Conservation (phyloP, 2,888 invertebrate species). For the Lasius fuliginosus region DNA sequence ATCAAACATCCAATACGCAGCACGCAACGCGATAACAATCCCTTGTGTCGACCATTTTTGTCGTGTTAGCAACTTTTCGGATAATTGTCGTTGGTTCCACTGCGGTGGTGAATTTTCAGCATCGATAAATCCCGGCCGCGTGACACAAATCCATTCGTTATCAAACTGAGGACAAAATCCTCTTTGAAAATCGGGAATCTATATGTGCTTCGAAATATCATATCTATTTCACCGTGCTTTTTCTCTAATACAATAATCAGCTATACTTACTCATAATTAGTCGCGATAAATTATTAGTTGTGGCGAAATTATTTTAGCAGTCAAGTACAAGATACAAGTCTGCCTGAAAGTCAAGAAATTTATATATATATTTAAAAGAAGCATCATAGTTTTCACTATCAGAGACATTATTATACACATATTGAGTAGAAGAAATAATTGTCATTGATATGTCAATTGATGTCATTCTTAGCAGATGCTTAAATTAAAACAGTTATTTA, state of each 20-base stretch:
- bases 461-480: not conserved
- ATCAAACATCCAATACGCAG: conserved; percentile 65
- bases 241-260: conserved; percentile 12
- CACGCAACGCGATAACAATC: conserved; percentile 67
- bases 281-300: not conserved
- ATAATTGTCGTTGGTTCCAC: conserved; percentile 60
- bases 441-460: not conserved
- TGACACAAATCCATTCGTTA: conserved; percentile 48
- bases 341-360: not conserved
- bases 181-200: conserved; percentile 15
- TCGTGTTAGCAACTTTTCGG: conserved; percentile 67
- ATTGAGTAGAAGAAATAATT: not conserved
- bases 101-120: conserved; percentile 54
- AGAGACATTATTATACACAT: not conserved
- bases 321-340: not conserved
- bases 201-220: not conserved
- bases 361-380: not conserved
- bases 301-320: not conserved
- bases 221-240: conserved; percentile 19
- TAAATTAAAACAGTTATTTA: not conserved
- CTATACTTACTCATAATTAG: not conserved
- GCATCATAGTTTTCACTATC: not conserved
- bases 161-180: conserved; percentile 33
- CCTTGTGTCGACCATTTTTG: conserved; percentile 68
- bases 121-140: conserved; percentile 64